Percentiles rank a stretch among this genome's conserved stretches.
phyloP scores from a whole-genome alignment of 2,113 vertebrate species.

The Otus sunia region DNA sequence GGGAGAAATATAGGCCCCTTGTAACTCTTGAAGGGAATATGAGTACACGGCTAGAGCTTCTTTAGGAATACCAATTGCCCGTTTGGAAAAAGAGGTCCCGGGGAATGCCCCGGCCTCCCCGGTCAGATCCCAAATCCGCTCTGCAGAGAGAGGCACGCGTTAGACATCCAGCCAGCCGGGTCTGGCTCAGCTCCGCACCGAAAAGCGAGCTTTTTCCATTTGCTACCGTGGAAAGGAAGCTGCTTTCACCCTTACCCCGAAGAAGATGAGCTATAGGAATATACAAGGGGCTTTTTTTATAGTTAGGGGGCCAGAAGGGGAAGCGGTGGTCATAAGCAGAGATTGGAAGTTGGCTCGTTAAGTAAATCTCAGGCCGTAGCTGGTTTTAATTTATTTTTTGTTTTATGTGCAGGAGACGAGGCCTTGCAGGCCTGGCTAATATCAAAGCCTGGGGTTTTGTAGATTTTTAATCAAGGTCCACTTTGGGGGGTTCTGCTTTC shows the following conservation, averaged over 20 bases:
- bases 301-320: constrained; percentile 35
- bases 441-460: constrained; percentile 53
- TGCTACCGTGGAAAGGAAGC: constrained; percentile 21
- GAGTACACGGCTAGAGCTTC: background rate
- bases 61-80: background rate
- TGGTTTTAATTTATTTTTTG: constrained; percentile 68
- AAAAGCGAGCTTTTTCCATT: constrained; percentile 20
- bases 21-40: background rate
- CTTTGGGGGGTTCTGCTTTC: constrained; percentile 52
- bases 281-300: constrained; percentile 10
- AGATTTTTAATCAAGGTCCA: constrained; percentile 67
- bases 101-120: background rate
- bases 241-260: constrained; percentile 12
- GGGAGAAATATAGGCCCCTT: background rate
- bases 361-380: constrained; percentile 50
- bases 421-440: constrained; percentile 52
- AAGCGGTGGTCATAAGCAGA: constrained; percentile 54
- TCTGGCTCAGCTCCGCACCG: background rate
- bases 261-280: constrained; percentile 53
- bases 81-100: background rate
- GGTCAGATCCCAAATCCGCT: background rate
- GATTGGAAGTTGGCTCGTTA: constrained; percentile 34
- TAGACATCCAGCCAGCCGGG: background rate
- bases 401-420: constrained; percentile 59
- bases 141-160: background rate